Base-by-base conservation (phyloP, 1,140 invertebrate species). In the Probaryconus sp. region DNA sequence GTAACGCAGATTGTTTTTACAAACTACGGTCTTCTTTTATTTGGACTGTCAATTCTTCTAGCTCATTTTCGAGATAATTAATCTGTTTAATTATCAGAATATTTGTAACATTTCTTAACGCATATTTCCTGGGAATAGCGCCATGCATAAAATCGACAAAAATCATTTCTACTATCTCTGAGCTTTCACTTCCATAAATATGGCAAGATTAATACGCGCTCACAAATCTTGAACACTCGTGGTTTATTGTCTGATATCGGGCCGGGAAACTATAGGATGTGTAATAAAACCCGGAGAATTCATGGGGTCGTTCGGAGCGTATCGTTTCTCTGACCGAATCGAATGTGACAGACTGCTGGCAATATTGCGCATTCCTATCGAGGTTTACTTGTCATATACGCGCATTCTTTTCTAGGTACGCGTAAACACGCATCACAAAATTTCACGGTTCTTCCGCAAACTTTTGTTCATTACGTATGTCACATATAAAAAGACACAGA, bases 131-230 rank as follows among this genome's bases (percentile, higher is more conserved):
- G 33, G 45, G 20, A 37, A 53, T 55, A 31, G 26, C 9, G 31
- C 24, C 10, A 6, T 2, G 26, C 70, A 60, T 13, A 43, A 30
- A 51, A 45, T 43, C 14, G 50, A 38, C 10, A 38, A 30, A 51
- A 26, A 35, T 40, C 35, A 47, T 68, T 64, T 13, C 21, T 31
- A 68, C 64, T 55, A 51, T 68, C 21, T 24, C 18, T 43, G 17
- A 14, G 51, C n/a, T n/a, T n/a, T n/a, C 42, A 20, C 51, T 70
- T 65, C 55, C 75, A 80, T 79, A 86, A 82, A 84, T 83, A 84
- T 68, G 51, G 35, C 60, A 79, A 81, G 81, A 85, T 86, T 85
- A 85, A 86, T 86, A 82, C 79, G 68, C 77, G 67, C 56, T 72
- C 78, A 80, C 80, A 83, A 85, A 85, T 83, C 82, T 78, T 65